Base-by-base conservation (phyloP, 2,113 vertebrate species). In the Corythornis madagascariensis region DNA sequence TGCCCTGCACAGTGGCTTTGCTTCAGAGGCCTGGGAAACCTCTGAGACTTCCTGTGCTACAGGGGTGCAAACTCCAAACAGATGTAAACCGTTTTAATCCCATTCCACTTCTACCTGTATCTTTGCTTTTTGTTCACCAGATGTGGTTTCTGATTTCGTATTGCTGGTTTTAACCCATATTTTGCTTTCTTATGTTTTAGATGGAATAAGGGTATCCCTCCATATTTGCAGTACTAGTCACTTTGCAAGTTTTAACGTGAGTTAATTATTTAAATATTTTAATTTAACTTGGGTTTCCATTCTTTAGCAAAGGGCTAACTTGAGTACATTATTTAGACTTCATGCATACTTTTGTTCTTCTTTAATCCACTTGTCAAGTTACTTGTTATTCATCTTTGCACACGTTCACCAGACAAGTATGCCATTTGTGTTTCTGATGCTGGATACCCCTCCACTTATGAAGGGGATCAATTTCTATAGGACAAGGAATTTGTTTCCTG, bases 301-400 rank as follows among this genome's bases (percentile, higher is more conserved):
- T 89, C 55, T 85, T 82, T 40, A 89, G 50, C 77, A 92, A 96
- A 96, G 94, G 94, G 94, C 91, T 96, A 95, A 91, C 63, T 92
- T 33, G 92, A 59, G 92, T 55, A 57, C 24, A 88, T 88, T 83
- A 19, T 12, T 90, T 94, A 83, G 60, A 78, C 24, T 89, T 94
- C 22, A 57, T 20, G 59, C 8, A 47, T 93, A 67, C 26, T 59
- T 88, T 13, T 61, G 28, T 70, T 84, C 21, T 28, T 69, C 52
- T 86, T 72, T 33, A 82, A 74, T 70, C 20, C 21, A 33, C 50
- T 87, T 63, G 31, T 69, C 35, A 90, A 85, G 52, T 61, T 38
- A 38, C 38, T 38, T 77, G 10, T 50, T 83, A 19, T 0, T 73
- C 12, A 72, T 55, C 78, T 80, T 93, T 40, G 28, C 56, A 69